Evolutionary conservation across 2,888 invertebrate species (phyloP).

Genomic region (Tethea ocularis): DNA sequence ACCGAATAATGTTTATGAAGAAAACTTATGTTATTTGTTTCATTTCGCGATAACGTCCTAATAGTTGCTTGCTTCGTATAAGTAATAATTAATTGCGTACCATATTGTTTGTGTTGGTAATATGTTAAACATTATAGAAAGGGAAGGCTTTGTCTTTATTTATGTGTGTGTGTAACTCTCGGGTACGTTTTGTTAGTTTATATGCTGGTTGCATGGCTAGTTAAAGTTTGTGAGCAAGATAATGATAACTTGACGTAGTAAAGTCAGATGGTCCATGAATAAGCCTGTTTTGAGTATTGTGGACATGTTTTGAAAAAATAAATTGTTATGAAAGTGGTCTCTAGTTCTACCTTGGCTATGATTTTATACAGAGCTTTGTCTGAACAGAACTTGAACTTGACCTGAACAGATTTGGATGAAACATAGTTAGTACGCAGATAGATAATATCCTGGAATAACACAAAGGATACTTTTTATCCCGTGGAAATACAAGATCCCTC

Average conservation of each 20-base stretch:
- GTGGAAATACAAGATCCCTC: too few relatives aligned
- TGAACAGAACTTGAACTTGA: too few relatives aligned
- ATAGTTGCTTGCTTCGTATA: constrained; percentile 51
- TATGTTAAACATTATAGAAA: constrained; percentile 27
- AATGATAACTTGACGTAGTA: background rate
- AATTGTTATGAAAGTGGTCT: too few relatives aligned
- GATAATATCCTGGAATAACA: too few relatives aligned
- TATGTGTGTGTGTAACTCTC: background rate
- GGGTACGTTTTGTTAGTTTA: background rate
- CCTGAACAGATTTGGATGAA: too few relatives aligned
- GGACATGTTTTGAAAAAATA: too few relatives aligned
- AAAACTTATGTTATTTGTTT: constrained; percentile 66
- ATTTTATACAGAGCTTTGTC: too few relatives aligned
- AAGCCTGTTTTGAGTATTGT: background rate
- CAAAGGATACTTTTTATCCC: too few relatives aligned
- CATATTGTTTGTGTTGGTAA: constrained; percentile 39
- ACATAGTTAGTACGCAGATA: too few relatives aligned
- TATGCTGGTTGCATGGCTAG: background rate
- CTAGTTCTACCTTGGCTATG: too few relatives aligned
- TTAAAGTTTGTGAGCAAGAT: background rate
- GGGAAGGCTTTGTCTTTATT: constrained; percentile 11
- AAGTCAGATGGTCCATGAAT: too few relatives aligned
- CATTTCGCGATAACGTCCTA: constrained; percentile 52
- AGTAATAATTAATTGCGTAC: constrained; percentile 62
- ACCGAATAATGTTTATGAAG: constrained; percentile 31